Base-by-base conservation (phyloP, 2,113 vertebrate genomes). In the Chaetura pelagica region DNA sequence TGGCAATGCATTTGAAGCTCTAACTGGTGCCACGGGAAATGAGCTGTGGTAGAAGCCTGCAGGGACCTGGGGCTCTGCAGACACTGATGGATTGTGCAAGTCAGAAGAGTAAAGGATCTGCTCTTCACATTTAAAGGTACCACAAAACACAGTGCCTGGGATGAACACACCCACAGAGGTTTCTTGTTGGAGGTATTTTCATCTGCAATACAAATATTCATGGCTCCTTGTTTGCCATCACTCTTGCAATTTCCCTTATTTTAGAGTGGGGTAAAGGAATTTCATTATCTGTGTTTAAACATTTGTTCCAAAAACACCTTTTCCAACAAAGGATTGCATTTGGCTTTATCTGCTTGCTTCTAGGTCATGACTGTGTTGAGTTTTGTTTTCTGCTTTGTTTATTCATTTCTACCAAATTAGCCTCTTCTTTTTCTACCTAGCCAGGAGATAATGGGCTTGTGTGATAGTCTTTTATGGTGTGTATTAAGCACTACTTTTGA, bases 21-120 rank as follows among this genome's bases (percentile, higher is more conserved):
- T 97, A 94, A 94, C 55, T 83, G 61, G 42, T 89, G 69, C 82
- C 88, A 40, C 2, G 52, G 93, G 95, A 96, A 97, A 96, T 61
- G 82, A 96, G 90, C 85, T 85, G 59, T 83, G 87, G 55, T 61
- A 26, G 91, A 79, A 59, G 57, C 55, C 66, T 8, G 5, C 6
- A 3, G 89, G 91, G 81, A 94, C 32, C 15, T 2, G 5, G 83
- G 15, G n/a, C 51, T 76, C 44, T 0, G 0, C 62, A 32, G n/a
- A 42, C 69, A 62, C 61, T 51, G 84, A 90, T 76, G 66, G 54
- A 88, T 52, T 54, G 23, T 85, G 42, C 68, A 89, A 87, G 85
- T 57, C 71, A 66, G 24, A 48, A 80, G 76, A 32, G 42, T 55
- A 90, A 94, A 59, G 38, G 44, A 66, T 42, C 40, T 4, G 6